Conservation (phyloP, 2,888 invertebrate species). For the Macrophya alboannulata region DNA sequence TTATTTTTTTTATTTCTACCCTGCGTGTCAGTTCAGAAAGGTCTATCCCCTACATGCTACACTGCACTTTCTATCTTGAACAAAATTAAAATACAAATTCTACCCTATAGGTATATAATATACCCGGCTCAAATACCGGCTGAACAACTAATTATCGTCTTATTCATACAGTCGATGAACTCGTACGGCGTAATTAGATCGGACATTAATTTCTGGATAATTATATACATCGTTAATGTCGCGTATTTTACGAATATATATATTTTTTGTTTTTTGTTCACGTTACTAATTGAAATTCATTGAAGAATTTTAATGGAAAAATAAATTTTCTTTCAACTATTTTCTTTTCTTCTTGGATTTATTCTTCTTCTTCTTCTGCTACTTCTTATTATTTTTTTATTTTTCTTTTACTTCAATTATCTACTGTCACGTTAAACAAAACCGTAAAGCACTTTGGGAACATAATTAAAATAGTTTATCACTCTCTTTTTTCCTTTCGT, state of each 20-base stretch:
- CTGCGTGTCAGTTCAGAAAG: not conserved
- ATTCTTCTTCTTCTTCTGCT: too few species aligned
- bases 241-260: not conserved
- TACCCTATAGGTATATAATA: not conserved
- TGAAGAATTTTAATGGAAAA: not conserved
- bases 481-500: not conserved
- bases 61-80: not conserved
- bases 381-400: not conserved
- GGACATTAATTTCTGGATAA: slow-evolving; percentile 4
- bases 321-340: not conserved
- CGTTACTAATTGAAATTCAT: not conserved
- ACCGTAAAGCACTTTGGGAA: not conserved
- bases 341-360: not conserved
- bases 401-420: not conserved
- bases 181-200: slow-evolving; percentile 3
- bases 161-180: slow-evolving; percentile 3
- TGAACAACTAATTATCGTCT: slow-evolving; percentile 11
- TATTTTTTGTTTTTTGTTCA: not conserved
- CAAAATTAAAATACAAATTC: not conserved
- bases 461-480: not conserved
- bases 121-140: not conserved
- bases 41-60: not conserved
- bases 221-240: slow-evolving; percentile 11
- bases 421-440: not conserved
- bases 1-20: not conserved